Evolutionary conservation across 2,888 invertebrate species (phyloP).

Genomic region (Spisula solida): DNA sequence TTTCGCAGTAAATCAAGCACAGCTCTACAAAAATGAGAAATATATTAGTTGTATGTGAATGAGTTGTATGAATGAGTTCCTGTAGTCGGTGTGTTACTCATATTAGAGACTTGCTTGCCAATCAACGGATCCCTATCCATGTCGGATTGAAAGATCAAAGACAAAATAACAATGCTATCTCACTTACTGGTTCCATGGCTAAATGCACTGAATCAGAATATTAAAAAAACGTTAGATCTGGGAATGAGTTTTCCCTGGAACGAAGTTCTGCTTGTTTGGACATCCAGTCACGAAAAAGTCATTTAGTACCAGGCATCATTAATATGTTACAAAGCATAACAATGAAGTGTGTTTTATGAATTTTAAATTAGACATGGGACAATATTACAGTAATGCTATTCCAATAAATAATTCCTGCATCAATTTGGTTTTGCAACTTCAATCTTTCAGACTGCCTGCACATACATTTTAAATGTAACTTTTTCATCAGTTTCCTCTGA

Average conservation of each 20-base stretch:
- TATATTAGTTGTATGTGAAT: too few species aligned
- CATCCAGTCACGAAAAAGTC: not conserved
- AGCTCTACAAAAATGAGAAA: too few species aligned
- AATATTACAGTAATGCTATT: not conserved
- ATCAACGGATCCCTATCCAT: slow-evolving; percentile 21
- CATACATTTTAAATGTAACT: not conserved
- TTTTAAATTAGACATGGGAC: not conserved
- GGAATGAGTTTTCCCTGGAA: slow-evolving; percentile 10
- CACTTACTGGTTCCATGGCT: not conserved
- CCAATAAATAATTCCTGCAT: not conserved
- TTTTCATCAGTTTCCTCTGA: not conserved
- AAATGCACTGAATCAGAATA: not conserved
- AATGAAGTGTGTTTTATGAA: not conserved
- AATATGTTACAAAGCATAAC: not conserved
- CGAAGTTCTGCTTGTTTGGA: not conserved
- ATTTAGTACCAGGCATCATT: not conserved
- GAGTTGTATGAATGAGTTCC: too few species aligned
- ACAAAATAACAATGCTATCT: not conserved
- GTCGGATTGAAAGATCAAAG: not conserved
- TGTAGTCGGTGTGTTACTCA: too few species aligned
- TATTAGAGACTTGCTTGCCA: not conserved
- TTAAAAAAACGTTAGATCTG: not conserved
- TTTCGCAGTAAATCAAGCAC: too few species aligned
- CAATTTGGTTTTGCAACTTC: not conserved
- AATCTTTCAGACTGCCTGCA: not conserved